Percentiles rank a stretch among this genome's conserved stretches.
phyloP scores from a whole-genome alignment of 2,888 invertebrate genomes.

The Pollenia angustigena region DNA sequence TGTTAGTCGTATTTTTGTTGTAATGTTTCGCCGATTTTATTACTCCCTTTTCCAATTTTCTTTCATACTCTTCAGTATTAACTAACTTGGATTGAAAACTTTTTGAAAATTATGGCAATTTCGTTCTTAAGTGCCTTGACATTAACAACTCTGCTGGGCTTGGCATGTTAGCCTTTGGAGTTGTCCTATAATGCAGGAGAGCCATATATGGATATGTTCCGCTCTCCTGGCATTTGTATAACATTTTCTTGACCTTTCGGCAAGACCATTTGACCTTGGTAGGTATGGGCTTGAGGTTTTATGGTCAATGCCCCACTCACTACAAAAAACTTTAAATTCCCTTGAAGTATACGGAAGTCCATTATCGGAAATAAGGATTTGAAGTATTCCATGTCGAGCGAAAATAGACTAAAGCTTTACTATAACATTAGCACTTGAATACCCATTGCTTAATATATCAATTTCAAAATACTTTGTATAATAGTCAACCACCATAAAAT shows the following conservation, averaged over 20 bases:
- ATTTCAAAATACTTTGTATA: not conserved
- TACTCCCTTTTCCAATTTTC: no score
- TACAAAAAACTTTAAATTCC: not conserved
- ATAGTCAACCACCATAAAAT: not conserved
- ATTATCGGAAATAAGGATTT: not conserved
- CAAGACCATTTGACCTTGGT: no score
- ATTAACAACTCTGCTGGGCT: constrained; percentile 8
- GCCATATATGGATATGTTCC: no score
- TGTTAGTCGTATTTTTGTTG: no score
- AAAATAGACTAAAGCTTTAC: not conserved
- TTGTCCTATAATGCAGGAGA: not conserved
- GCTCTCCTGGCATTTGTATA: no score
- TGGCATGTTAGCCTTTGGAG: constrained; percentile 10
- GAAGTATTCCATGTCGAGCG: not conserved
- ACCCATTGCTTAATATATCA: not conserved
- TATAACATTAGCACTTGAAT: not conserved
- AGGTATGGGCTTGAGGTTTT: not conserved
- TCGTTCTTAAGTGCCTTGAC: constrained; percentile 10
- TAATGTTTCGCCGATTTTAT: no score
- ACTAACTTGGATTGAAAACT: not conserved
- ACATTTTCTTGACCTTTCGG: no score
- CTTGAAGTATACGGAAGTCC: not conserved
- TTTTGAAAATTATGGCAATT: not conserved
- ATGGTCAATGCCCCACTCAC: not conserved
- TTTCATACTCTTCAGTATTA: no score